Evolutionary conservation across 2,797 vertebrate species (phyloP), one percentile per base, ranked within the genome.

Genomic region (Borostomias antarcticus): DNA sequence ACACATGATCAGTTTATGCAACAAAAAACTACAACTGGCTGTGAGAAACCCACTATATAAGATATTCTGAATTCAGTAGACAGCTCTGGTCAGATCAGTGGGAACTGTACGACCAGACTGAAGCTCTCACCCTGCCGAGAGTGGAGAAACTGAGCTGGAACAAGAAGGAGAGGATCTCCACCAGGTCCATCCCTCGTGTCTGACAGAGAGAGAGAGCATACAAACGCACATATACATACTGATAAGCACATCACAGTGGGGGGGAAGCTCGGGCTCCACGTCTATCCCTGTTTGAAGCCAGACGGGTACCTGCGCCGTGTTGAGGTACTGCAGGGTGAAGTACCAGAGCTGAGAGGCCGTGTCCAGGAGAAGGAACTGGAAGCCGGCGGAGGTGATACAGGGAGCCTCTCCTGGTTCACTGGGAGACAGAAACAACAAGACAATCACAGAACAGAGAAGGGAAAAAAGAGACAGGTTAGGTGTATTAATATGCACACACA

Each of bases 71-170:
- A n/a, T n/a, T n/a, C n/a, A n/a, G n/a, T n/a, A n/a, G n/a, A n/a
- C n/a, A n/a, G n/a, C n/a, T n/a, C n/a, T n/a, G n/a, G n/a, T 45
- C 5, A 45, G n/a, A 45, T n/a, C 3, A n/a, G 40, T 13, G n/a
- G 15, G 3, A 45, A 19, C 9, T 59, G 1, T 9, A 15, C 25
- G 8, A 17, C 58, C 1, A 26, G 3, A n/a, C n/a, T 47, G 3
- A 23, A 9, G 8, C 25, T 89, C 92, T 91, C 70, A 98, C 96
- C 89, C 95, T 93, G 80, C 96, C 96, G 1, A 98, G 91, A 23
- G 95, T 96, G 19, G 95, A 96, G 81, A 98, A 97, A 74, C 96
- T 97, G 63, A 98, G 91, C 88, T 98, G 95, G 88, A 98, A 98
- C 56, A 97, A 85, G 85, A 98, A 97, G 9, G 95, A 96, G 35